Evolutionary conservation across 2,888 invertebrate genomes (phyloP).

Genomic region (Cheiracanthium punctorium): DNA sequence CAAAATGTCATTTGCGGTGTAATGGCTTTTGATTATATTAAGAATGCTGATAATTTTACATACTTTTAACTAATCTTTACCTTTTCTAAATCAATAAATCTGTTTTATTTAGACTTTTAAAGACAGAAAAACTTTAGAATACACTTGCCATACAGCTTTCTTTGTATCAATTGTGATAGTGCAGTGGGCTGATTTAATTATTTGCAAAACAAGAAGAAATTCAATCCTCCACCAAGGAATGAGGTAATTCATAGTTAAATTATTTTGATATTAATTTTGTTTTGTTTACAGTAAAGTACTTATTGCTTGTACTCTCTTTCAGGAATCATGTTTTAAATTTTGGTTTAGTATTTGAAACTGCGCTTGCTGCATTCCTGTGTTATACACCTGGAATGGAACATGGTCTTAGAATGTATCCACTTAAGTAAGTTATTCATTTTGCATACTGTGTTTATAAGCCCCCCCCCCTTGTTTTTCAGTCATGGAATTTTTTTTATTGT

Average conservation of each 20-base stretch:
- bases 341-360: slow-evolving; percentile 78
- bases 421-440: slow-evolving; percentile 72
- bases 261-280: neutral
- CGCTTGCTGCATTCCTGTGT: slow-evolving; percentile 77
- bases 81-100: too few relatives aligned
- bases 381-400: slow-evolving; percentile 78
- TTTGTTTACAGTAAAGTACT: neutral
- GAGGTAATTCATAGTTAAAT: slow-evolving; percentile 75
- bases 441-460: neutral
- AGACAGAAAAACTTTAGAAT: slow-evolving; percentile 77
- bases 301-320: slow-evolving; percentile 66
- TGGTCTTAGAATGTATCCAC: slow-evolving; percentile 75
- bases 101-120: slow-evolving; percentile 75
- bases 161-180: slow-evolving; percentile 78
- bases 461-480: too few relatives aligned
- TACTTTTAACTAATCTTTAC: too few relatives aligned
- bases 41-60: too few relatives aligned
- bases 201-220: slow-evolving; percentile 77
- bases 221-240: slow-evolving; percentile 78
- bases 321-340: slow-evolving; percentile 77
- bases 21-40: too few relatives aligned
- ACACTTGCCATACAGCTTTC: slow-evolving; percentile 78
- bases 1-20: too few relatives aligned
- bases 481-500: too few relatives aligned
- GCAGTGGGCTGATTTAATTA: slow-evolving; percentile 78